A percentile compares a stretch with the other conserved stretches of the same genome.
These are phyloP conservation scores for Gopherus evgoodei DNA, from an alignment of 2,113 vertebrate species.

Conservation along the genomic window DNA sequence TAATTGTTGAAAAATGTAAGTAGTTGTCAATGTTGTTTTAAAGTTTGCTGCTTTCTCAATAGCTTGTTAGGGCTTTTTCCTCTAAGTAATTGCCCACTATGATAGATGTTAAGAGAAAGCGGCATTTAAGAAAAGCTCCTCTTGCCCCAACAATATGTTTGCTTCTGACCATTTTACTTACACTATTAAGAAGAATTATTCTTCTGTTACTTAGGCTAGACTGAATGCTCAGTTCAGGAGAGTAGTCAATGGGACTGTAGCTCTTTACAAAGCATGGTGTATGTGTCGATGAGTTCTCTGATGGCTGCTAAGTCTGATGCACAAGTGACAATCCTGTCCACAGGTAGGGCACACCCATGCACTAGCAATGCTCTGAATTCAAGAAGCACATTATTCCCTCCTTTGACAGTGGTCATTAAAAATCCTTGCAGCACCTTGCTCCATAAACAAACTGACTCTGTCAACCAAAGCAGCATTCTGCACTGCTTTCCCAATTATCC, in stretches of 20 bases:
- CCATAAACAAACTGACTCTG: no score
- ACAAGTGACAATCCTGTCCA: no score
- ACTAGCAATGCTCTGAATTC: no score
- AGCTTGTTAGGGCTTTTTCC: neutral
- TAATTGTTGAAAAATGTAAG: neutral
- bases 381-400: no score
- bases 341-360: no score
- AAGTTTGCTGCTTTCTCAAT: neutral
- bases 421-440: no score
- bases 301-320: no score
- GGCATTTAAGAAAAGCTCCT: neutral
- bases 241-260: neutral
- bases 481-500: no score
- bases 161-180: neutral
- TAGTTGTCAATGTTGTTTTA: neutral
- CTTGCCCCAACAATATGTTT: neutral
- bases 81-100: neutral
- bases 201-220: neutral
- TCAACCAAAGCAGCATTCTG: no score
- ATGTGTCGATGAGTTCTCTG: no score
- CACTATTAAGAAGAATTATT: neutral
- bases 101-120: neutral
- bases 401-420: no score
- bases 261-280: no score
- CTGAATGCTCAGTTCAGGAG: neutral